These are phyloP conservation scores for Epinephelus cyanopodus DNA, from an alignment of 2,113 vertebrate genomes.

Conservation along the genomic window DNA sequence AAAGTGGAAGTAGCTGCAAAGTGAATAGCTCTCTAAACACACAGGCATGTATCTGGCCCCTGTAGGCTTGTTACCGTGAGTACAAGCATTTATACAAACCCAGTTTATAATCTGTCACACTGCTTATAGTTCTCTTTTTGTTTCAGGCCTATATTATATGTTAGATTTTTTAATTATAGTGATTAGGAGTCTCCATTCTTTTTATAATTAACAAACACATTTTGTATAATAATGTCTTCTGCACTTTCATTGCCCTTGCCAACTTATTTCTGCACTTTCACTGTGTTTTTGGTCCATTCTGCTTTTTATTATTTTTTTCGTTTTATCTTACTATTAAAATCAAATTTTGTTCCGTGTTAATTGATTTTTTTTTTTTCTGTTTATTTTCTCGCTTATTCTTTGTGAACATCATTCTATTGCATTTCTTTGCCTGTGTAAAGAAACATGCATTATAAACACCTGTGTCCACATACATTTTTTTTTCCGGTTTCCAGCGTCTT, in stretches of 20 bases:
- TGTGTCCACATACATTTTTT: too few species aligned
- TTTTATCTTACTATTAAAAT: too few species aligned
- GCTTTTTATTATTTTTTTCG: too few species aligned
- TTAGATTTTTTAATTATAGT: neutral
- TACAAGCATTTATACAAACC: neutral
- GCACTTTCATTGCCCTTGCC: neutral
- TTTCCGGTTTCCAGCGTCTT: too few species aligned
- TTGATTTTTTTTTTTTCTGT: too few species aligned
- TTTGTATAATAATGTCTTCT: neutral
- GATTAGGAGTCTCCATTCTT: neutral
- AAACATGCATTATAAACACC: too few species aligned
- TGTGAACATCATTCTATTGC: too few species aligned
- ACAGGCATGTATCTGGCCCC: neutral
- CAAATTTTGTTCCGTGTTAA: too few species aligned
- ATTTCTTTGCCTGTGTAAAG: too few species aligned
- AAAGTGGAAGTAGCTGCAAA: neutral
- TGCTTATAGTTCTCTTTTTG: conserved; percentile 1
- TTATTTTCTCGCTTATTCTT: too few species aligned
- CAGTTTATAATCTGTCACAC: neutral
- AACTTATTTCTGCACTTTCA: neutral
- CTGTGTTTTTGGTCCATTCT: neutral
- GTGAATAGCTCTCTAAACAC: neutral
- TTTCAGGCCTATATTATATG: neutral
- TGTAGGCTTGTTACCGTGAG: neutral
- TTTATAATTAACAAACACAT: neutral